Base-by-base conservation (phyloP, 2,888 invertebrate species). In the Adelphocoris suturalis region DNA sequence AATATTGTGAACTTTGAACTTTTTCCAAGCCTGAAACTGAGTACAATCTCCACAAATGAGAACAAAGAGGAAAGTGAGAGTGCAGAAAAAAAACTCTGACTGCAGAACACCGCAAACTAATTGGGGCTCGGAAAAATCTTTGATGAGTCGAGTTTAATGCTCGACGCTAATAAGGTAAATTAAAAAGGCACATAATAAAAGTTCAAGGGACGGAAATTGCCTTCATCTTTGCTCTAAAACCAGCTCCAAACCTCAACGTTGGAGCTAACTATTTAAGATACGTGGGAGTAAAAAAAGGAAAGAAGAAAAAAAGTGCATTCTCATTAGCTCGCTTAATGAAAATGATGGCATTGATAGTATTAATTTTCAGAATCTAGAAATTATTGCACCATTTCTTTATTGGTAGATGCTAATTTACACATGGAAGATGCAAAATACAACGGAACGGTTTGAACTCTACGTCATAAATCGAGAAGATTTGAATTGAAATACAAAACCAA, bases 51-150 rank as follows among this genome's bases (percentile, higher is more conserved):
- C 37, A 37, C 37, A 37, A 37, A 37, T 7, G 37, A 37, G 37
- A 52, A 52, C 12, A 52, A 52, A 52, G 16, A 16, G 2, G 52
- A 52, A 52, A 14, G 52, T 16, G 12, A 16, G 52, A 52, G 52
- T 11, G 14, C 2, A 11, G 11, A 16, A 11, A 16, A 52, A 52
- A 52, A 52, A 52, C 37, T 7, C 37, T 37, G 37, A 37, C 37
- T 2, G 37, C 37, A 37, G 52, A 52, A 61, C 61, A 19, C n/a
- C 61, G n/a, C 19, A 1, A 19, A 61, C 61, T 61, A 61, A 61
- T 61, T 61, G 61, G 61, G 9, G 61, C 61, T 61, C 19, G 19
- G n/a, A 61, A 61, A 61, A 61, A 61, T 61, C 61, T 61, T 61
- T 61, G 61, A 61, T 61, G 61, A 19, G 61, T 61, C 9, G 61